Conservation (phyloP, 2,888 invertebrate genomes). For the Seira ritae region DNA sequence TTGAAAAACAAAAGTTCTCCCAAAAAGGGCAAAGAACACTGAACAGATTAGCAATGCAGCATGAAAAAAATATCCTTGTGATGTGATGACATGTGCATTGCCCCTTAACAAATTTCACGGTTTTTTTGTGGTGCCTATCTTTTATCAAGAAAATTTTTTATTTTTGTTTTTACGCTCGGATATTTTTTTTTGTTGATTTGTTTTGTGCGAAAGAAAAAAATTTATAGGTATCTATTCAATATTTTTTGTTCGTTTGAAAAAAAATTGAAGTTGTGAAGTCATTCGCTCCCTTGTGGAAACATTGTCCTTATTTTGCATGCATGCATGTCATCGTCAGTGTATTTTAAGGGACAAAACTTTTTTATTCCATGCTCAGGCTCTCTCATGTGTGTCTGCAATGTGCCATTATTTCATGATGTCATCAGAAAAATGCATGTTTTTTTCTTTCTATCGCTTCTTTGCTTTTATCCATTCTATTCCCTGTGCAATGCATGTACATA, state of each 20-base stretch:
- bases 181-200: too few species aligned
- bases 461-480: neutral
- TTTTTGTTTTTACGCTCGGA: neutral
- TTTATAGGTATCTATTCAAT: too few species aligned
- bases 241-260: neutral
- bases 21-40: neutral
- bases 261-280: neutral
- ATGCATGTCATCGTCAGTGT: slow-evolving; percentile 30
- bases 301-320: slow-evolving; percentile 33
- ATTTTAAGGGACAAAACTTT: neutral
- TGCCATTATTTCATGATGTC: slow-evolving; percentile 4
- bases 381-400: slow-evolving; percentile 38
- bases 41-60: neutral
- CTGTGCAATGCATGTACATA: too few species aligned
- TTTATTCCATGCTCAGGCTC: slow-evolving; percentile 18
- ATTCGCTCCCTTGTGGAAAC: slow-evolving; percentile 14
- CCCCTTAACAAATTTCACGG: slow-evolving; percentile 6
- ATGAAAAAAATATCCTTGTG: neutral
- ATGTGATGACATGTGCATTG: neutral
- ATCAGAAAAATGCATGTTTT: slow-evolving; percentile 13
- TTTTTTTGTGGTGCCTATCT: neutral
- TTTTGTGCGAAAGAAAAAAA: too few species aligned
- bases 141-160: neutral
- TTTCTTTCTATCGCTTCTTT: neutral
- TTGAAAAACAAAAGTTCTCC: neutral